phyloP scores from a whole-genome alignment of 2,888 invertebrate species.

The Tetropium fuscum region DNA sequence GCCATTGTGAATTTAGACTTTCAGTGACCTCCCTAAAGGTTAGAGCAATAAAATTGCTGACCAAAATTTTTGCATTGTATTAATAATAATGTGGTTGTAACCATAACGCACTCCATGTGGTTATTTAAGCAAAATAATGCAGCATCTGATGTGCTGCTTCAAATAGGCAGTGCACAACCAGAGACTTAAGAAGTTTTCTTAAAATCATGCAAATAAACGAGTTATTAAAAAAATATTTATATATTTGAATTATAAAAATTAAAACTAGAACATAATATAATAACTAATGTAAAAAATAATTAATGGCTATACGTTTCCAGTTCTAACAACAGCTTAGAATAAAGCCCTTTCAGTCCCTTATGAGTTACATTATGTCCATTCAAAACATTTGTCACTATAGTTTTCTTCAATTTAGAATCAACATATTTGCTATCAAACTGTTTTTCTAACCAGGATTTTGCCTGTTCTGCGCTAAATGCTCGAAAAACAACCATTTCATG shows the following conservation, averaged over 20 bases:
- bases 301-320: conserved; percentile 29
- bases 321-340: conserved; percentile 46
- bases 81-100: too few relatives aligned
- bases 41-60: too few relatives aligned
- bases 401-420: conserved; percentile 28
- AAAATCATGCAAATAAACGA: too few relatives aligned
- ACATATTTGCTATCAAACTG: conserved; percentile 41
- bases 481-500: conserved; percentile 50
- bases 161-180: too few relatives aligned
- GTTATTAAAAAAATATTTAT: conserved; percentile 9
- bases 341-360: conserved; percentile 52
- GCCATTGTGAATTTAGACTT: too few relatives aligned
- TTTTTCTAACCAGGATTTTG: conserved; percentile 46
- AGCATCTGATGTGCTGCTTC: too few relatives aligned
- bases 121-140: too few relatives aligned
- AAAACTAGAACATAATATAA: conserved; percentile 1
- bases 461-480: conserved; percentile 44
- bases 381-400: conserved; percentile 43
- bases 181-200: too few relatives aligned
- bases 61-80: too few relatives aligned
- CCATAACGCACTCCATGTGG: too few relatives aligned
- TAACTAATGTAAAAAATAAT: conserved; percentile 4
- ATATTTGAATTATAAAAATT: neutral
- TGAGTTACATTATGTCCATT: conserved; percentile 45
- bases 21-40: too few relatives aligned